Evolutionary conservation across 2,113 vertebrate species (phyloP), one percentile per base, ranked within the genome.

Genomic region (Chaenogobius annularis): DNA sequence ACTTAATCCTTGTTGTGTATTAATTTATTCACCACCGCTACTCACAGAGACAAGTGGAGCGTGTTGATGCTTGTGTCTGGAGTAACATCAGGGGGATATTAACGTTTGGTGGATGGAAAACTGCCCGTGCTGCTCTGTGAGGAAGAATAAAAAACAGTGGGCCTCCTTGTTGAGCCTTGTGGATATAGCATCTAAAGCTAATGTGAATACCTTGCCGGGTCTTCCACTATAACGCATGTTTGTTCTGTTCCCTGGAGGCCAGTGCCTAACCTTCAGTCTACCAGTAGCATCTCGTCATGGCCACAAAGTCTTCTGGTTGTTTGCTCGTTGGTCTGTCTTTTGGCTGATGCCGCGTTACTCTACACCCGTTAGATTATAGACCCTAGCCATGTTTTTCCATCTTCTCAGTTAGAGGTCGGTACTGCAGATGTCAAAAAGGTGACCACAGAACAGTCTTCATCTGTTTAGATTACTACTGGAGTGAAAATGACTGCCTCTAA

Each of bases 111-210:
- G 75, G 80, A 85, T 84, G 82, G 83, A 90, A 89, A 87, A 77
- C 58, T 50, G 56, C 73, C 61, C 46, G 68, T 71, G 77, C 56
- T 80, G 69, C 47, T 74, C 59, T 59, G 86, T 70, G 74, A 87
- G 55, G 44, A 7, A 40, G 8, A 40, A 52, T 9, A 58, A 58
- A 90, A 72, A 91, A 89, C 83, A 87, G 66, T 37, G 12, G 48
- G 59, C 87, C 91, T 92, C 83, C 87, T 89, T 86, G 65, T 73
- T 75, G 66, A 72, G 22, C 66, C 56, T 77, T 83, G 78, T 82
- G 80, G 75, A 85, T 40, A 68, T 70, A 69, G 76, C 78, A 68
- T 78, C 54, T 83, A 74, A 87, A 85, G 69, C 83, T 92, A 82
- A 86, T 86, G 80, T 87, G 67, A 89, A 89, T 87, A 85, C 74